Percentiles rank a stretch among this genome's conserved stretches.
Conservation (phyloP, 2,113 vertebrate genomes). For the Arenaria interpres region DNA sequence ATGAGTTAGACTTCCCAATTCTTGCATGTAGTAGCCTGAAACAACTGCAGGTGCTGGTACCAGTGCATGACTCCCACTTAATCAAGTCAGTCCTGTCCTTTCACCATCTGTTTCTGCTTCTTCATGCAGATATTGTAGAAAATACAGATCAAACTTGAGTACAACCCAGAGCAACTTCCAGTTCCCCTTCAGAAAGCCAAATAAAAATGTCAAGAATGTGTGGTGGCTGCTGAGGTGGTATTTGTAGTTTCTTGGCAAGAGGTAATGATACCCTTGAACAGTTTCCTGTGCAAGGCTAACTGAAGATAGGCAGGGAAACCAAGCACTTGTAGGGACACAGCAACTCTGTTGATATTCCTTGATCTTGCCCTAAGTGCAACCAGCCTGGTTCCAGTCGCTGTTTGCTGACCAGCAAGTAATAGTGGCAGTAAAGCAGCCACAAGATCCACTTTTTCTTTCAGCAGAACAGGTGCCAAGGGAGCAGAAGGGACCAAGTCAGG, state of each 20-base stretch:
- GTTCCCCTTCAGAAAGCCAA: background rate
- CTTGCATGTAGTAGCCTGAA: background rate
- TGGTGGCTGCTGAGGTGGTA: background rate
- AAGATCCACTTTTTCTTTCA: background rate
- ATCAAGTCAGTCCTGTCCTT: background rate
- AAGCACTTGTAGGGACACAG: background rate
- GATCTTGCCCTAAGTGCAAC: background rate
- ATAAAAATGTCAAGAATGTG: background rate
- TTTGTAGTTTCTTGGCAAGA: background rate
- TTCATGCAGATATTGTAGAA: background rate
- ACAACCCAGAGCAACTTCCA: background rate
- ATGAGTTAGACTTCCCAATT: background rate
- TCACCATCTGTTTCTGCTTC: background rate
- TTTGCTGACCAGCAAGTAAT: background rate
- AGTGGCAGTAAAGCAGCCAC: background rate
- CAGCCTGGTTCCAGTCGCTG: background rate
- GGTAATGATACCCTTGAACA: background rate
- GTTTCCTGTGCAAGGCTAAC: background rate
- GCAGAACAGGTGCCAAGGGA: background rate
- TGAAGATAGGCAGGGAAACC: background rate
- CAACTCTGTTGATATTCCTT: background rate
- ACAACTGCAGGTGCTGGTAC: background rate
- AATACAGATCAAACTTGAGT: background rate
- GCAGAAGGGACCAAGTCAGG: background rate
- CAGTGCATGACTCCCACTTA: background rate